Evolutionary conservation across 1,140 invertebrate genomes (phyloP), one percentile per base, ranked within the genome.

Genomic region (Drosophila athabasca): DNA sequence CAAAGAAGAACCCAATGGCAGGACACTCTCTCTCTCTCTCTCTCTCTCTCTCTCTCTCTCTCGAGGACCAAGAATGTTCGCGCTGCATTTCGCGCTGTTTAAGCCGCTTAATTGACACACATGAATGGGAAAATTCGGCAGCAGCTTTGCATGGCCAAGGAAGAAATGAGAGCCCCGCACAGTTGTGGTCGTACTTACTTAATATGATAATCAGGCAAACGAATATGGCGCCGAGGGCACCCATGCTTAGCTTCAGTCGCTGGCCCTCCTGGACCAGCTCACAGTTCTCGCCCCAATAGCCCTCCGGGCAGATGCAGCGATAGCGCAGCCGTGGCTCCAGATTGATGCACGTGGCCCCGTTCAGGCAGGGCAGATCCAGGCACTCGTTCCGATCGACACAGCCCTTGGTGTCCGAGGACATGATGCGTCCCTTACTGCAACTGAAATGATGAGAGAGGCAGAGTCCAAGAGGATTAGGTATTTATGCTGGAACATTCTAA

Each of bases 251-350:
- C 75, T 93, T 93, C 61, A 95, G 91, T 13, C 94, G 93, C 80
- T 94, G 94, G 49, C 94, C 94, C 84, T 95, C 93, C 75, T 94
- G 93, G 35, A 94, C 92, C 43, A 94, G 91, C 79, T 95, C 94
- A 90, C 95, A 96, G 70, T 94, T 93, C 58, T 93, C 92, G n/a
- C 95, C 95, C 82, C 92, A 93, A 90, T 94, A 96, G 11, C 94
- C 94, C 64, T 92, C 91, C 2, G 93, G 93, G 82, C 95, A 95
- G 19, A 92, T 92, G 89, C 92, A 94, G 41, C 92, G 93, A 73
- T 93, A 94, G 13, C 93, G 91, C 24, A 93, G 79, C 24, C 92
- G 91, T 15, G 93, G 93, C 70, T 94, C 93, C 67, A 93, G 92
- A 87, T 94, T 94, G 54, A 93, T 93, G 80, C 93, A 94, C 53